A percentile compares a stretch with the other conserved stretches of the same genome.
Conservation (phyloP, 2,888 invertebrate species). For the Rhamnusium bicolor region DNA sequence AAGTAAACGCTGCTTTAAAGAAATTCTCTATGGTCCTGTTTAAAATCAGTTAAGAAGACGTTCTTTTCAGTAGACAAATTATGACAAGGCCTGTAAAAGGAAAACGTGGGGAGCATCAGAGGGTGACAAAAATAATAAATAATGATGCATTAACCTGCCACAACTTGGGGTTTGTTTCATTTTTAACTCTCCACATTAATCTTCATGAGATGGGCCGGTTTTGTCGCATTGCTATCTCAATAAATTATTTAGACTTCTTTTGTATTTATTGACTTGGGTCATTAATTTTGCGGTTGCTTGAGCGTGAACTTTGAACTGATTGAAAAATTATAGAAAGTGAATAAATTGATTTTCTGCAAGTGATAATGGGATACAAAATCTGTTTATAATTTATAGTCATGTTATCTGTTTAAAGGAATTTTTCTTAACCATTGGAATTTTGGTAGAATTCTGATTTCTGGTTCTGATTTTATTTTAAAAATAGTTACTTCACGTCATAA, state of each 20-base stretch:
- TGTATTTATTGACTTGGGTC: constrained; percentile 42
- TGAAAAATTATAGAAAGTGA: constrained; percentile 7
- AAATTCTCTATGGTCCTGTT: not conserved
- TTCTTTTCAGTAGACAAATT: constrained; percentile 48
- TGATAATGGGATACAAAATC: not conserved
- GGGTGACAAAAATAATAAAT: constrained; percentile 62
- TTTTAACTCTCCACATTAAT: constrained; percentile 62
- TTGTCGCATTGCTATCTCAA: constrained; percentile 51
- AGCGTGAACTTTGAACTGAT: constrained; percentile 3
- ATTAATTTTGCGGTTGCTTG: constrained; percentile 42
- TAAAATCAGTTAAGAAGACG: constrained; percentile 36
- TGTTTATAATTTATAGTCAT: not conserved
- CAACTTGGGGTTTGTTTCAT: constrained; percentile 59
- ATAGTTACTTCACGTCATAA: too few relatives aligned
- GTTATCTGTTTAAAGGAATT: too few relatives aligned
- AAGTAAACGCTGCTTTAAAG: not conserved
- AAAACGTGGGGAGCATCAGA: constrained; percentile 44
- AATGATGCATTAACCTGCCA: constrained; percentile 65
- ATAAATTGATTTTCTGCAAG: not conserved
- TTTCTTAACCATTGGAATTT: too few relatives aligned
- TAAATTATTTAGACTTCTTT: constrained; percentile 53
- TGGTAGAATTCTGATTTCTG: too few relatives aligned
- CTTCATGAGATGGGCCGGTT: constrained; percentile 55
- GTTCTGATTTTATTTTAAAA: too few relatives aligned
- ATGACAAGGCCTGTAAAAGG: constrained; percentile 38